Conservation (phyloP, 2,888 invertebrate species). For the Xylocampa areola region DNA sequence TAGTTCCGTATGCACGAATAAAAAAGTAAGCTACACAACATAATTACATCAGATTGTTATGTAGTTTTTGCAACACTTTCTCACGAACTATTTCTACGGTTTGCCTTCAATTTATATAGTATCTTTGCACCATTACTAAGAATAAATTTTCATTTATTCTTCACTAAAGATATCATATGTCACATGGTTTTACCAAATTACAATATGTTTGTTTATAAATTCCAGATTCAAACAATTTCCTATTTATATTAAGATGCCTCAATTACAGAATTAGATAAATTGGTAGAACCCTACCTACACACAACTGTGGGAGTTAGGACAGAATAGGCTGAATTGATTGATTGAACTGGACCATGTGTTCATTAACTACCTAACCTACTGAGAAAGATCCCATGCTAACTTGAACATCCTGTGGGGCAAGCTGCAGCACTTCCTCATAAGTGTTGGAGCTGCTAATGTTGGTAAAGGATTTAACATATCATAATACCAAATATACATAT, state of each 20-base stretch:
- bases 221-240: too few species aligned
- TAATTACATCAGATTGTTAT: constrained; percentile 45
- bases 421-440: too few species aligned
- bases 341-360: constrained; percentile 24
- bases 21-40: constrained; percentile 21
- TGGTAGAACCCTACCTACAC: too few species aligned
- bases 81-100: constrained; percentile 31
- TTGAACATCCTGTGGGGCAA: too few species aligned
- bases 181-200: constrained; percentile 1
- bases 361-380: background rate
- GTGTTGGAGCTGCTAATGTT: too few species aligned
- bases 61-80: constrained; percentile 49
- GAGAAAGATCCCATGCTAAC: too few species aligned
- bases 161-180: background rate
- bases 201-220: background rate
- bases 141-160: background rate
- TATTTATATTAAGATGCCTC: too few species aligned
- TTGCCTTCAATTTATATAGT: constrained; percentile 13
- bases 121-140: constrained; percentile 16
- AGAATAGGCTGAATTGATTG: constrained; percentile 22
- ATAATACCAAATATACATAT: too few species aligned
- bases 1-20: constrained; percentile 18
- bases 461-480: too few species aligned
- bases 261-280: too few species aligned
- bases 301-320: background rate